Evolutionary conservation across 2,888 invertebrate species (phyloP).

Genomic region (Lasioglossum villosulum): DNA sequence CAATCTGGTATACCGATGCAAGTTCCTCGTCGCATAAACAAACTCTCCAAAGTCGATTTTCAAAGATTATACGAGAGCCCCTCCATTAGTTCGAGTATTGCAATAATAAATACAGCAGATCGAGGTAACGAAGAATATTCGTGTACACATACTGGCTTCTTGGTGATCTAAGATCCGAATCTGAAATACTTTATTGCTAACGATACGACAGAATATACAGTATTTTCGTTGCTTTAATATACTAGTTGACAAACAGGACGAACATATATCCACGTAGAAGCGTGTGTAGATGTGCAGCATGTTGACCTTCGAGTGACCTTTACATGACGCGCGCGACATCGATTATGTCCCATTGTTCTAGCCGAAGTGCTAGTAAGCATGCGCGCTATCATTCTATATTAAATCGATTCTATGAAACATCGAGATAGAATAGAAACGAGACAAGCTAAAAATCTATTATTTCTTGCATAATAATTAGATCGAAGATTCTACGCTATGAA

Average conservation of each 20-base stretch:
- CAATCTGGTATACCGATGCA: too few species aligned
- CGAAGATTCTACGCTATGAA: background rate
- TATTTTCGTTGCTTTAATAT: too few species aligned
- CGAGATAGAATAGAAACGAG: background rate
- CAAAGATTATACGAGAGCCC: background rate
- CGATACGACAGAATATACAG: background rate
- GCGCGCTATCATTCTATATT: background rate
- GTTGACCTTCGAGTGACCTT: background rate
- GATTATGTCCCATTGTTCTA: background rate
- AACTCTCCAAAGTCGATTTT: background rate
- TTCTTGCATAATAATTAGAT: background rate
- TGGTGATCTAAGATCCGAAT: background rate
- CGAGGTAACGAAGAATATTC: too few species aligned
- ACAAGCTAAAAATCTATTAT: background rate
- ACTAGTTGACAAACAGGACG: background rate
- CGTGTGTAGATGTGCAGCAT: background rate
- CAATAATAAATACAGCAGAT: background rate
- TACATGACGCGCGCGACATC: background rate
- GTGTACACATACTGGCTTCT: too few species aligned
- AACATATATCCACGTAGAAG: background rate
- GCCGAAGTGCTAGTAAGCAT: background rate
- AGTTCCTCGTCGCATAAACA: background rate
- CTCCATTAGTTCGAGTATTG: background rate
- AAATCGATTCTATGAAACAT: background rate
- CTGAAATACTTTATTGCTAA: background rate